A percentile compares a stretch with the other conserved stretches of the same genome.
These are phyloP conservation scores for Atherinomorus stipes DNA, from an alignment of 2,113 vertebrate species.

Conservation along the genomic window DNA sequence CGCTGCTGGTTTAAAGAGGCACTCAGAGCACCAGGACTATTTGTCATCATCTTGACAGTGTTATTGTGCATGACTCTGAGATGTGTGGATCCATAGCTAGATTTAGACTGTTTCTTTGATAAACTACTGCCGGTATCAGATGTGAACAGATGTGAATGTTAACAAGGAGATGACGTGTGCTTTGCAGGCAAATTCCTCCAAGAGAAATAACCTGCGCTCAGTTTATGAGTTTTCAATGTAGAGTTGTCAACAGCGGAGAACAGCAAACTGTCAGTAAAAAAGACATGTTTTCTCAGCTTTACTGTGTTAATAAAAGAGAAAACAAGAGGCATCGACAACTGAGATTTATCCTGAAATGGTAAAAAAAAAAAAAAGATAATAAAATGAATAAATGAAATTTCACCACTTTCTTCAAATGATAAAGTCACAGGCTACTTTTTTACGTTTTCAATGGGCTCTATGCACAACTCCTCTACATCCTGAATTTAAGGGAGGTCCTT, in stretches of 20 bases:
- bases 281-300: too few relatives aligned
- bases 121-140: conserved; percentile 12
- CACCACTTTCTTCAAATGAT: too few relatives aligned
- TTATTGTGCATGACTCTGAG: not conserved
- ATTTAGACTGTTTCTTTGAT: conserved; percentile 3
- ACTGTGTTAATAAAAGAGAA: not conserved
- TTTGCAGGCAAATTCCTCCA: conserved; percentile 36
- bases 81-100: not conserved
- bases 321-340: not conserved
- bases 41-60: not conserved
- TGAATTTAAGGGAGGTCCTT: too few relatives aligned
- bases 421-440: not conserved
- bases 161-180: conserved; percentile 33
- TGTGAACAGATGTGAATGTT: conserved; percentile 50
- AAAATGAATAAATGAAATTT: too few relatives aligned
- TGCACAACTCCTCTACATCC: too few relatives aligned
- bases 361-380: too few relatives aligned
- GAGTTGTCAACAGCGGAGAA: conserved; percentile 22
- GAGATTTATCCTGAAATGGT: not conserved
- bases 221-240: conserved; percentile 28
- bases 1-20: too few relatives aligned
- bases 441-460: too few relatives aligned
- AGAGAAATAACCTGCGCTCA: conserved; percentile 29
- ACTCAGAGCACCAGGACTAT: not conserved
- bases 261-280: conserved; percentile 3